Evolutionary conservation across 30 jellyfish, hydroid and myxozoan species (phyloP).

Genomic region (Cassiopea andromeda): DNA sequence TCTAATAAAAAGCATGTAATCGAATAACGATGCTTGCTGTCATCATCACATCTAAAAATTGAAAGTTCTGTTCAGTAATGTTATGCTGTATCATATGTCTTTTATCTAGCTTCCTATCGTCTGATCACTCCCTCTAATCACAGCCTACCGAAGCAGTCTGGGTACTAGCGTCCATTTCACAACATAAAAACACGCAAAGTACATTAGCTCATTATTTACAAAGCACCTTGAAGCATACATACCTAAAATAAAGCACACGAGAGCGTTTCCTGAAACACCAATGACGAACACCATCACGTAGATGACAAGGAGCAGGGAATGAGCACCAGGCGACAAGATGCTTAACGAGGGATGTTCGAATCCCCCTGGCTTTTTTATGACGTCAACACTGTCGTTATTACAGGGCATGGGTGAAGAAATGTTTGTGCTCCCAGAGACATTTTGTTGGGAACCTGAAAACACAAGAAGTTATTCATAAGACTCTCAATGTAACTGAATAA

Average conservation of each 20-base stretch:
- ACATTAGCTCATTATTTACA: too few relatives aligned
- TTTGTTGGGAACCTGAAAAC: background rate
- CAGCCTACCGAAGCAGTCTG: too few relatives aligned
- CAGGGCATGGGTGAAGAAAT: background rate
- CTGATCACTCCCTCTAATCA: too few relatives aligned
- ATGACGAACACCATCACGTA: conserved; percentile 58
- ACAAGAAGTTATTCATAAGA: background rate
- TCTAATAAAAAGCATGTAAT: too few relatives aligned
- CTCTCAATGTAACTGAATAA: background rate
- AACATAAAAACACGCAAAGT: too few relatives aligned
- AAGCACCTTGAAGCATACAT: background rate
- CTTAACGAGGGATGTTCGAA: conserved; percentile 62
- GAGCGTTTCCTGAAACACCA: conserved; percentile 69
- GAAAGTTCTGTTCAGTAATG: too few relatives aligned
- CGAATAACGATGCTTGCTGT: too few relatives aligned
- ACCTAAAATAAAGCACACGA: conserved; percentile 62
- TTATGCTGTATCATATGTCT: too few relatives aligned
- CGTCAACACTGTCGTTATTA: background rate
- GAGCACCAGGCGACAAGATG: conserved; percentile 54
- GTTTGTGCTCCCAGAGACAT: background rate
- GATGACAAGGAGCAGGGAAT: conserved; percentile 38
- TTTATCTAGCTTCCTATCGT: too few relatives aligned
- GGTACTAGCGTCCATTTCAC: too few relatives aligned
- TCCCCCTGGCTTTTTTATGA: conserved; percentile 47
- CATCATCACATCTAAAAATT: too few relatives aligned